Evolutionary conservation across 2,888 invertebrate genomes (phyloP).

Genomic region (Machimus rusticus): DNA sequence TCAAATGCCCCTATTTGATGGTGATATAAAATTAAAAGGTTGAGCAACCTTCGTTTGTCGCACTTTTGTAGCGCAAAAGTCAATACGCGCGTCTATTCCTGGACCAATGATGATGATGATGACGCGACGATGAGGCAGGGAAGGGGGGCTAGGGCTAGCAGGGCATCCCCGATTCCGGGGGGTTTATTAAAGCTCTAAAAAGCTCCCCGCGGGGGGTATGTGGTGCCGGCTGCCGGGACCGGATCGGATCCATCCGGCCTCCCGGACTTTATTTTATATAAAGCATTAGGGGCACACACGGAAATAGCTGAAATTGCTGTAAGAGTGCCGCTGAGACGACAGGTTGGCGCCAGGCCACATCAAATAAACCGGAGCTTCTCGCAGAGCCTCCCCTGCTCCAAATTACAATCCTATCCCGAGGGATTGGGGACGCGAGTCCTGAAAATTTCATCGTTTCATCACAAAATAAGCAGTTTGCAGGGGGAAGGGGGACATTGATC

Average conservation of each 20-base stretch:
- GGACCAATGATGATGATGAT: background rate
- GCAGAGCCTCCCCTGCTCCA: background rate
- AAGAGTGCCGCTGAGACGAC: conserved; percentile 26
- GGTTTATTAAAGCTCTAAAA: conserved; percentile 23
- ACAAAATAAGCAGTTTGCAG: background rate
- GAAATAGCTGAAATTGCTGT: conserved; percentile 24
- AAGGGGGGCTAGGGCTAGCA: too few species aligned
- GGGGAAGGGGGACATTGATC: background rate
- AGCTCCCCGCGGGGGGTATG: conserved; percentile 7
- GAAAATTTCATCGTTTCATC: background rate
- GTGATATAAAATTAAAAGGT: conserved; percentile 37
- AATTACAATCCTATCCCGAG: background rate
- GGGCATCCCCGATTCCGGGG: background rate
- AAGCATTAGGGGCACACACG: conserved; percentile 5
- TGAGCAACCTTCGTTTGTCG: conserved; percentile 30
- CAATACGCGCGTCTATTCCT: background rate
- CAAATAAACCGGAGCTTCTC: background rate
- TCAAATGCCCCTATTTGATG: conserved; percentile 34
- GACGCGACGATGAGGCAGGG: background rate
- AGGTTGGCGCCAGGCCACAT: conserved; percentile 30
- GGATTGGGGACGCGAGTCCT: background rate
- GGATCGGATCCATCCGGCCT: background rate
- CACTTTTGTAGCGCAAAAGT: conserved; percentile 18
- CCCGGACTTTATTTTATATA: background rate
- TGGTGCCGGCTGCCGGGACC: background rate